These are phyloP conservation scores for Phylloscopus trochilus DNA, from an alignment of 2,113 vertebrate species.

Conservation along the genomic window DNA sequence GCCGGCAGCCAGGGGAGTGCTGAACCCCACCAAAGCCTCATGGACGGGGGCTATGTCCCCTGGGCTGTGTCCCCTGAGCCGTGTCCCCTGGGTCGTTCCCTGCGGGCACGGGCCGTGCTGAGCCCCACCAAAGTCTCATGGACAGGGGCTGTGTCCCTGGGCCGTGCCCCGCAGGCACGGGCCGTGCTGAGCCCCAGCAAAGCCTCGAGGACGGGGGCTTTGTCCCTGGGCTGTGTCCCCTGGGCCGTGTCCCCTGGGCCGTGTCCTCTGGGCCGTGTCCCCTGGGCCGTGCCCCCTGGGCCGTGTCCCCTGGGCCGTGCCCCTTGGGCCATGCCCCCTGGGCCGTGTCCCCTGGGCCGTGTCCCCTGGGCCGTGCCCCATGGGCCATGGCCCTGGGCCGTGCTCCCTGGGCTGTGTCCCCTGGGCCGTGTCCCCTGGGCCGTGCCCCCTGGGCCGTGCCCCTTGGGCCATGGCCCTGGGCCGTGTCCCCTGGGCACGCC, in stretches of 20 bases:
- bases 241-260: background rate
- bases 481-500: accelerated
- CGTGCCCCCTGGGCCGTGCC: background rate
- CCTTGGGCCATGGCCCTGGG: background rate
- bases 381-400: too few species aligned
- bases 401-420: background rate
- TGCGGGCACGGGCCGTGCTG: background rate
- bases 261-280: background rate
- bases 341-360: background rate
- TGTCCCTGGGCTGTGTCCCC: background rate
- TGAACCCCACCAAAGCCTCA: background rate
- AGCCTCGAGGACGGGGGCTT: accelerated
- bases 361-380: background rate
- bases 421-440: background rate
- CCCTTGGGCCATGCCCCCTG: background rate
- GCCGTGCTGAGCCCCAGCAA: background rate
- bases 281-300: background rate
- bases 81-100: too few species aligned
- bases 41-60: accelerated
- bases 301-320: background rate
- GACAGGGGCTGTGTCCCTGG: background rate
- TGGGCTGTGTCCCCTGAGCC: background rate
- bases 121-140: background rate
- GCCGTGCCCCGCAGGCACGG: background rate
- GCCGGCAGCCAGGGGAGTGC: accelerated